phyloP scores from a whole-genome alignment of 2,797 vertebrate genomes.

The Nothura maculosa region DNA sequence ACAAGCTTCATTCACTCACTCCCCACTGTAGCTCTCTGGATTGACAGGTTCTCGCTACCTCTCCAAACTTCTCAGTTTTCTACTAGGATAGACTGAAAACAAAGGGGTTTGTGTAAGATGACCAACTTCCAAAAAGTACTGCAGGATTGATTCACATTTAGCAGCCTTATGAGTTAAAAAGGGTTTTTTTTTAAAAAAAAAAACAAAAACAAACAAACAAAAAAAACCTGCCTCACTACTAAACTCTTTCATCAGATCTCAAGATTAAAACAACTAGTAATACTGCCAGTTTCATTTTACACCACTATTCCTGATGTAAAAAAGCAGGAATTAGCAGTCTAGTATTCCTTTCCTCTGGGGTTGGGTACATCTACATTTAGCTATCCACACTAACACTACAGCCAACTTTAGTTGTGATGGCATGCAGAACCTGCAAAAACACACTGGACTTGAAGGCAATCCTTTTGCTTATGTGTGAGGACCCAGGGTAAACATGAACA shows the following conservation, averaged over 20 bases:
- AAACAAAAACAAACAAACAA: no score
- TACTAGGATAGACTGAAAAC: fast-evolving
- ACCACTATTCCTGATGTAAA: neutral
- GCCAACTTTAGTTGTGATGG: fast-evolving
- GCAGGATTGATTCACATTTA: fast-evolving
- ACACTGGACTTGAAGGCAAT: neutral
- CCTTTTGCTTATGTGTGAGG: no score
- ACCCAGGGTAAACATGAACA: neutral
- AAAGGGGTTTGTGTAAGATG: neutral
- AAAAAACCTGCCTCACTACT: fast-evolving
- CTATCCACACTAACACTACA: fast-evolving
- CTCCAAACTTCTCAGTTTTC: neutral
- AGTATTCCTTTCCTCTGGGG: no score
- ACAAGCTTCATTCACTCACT: no score
- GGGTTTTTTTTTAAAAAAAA: no score
- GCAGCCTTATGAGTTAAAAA: neutral
- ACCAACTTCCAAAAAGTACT: neutral
- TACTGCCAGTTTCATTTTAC: fast-evolving
- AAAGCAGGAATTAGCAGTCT: neutral
- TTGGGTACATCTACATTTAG: fast-evolving
- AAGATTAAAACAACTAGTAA: fast-evolving
- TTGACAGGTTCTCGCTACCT: neutral
- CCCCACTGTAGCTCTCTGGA: neutral
- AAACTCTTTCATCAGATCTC: fast-evolving
- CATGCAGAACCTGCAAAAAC: fast-evolving